Base-by-base conservation (phyloP, 2,888 invertebrate species). In the Perizoma affinitatum region DNA sequence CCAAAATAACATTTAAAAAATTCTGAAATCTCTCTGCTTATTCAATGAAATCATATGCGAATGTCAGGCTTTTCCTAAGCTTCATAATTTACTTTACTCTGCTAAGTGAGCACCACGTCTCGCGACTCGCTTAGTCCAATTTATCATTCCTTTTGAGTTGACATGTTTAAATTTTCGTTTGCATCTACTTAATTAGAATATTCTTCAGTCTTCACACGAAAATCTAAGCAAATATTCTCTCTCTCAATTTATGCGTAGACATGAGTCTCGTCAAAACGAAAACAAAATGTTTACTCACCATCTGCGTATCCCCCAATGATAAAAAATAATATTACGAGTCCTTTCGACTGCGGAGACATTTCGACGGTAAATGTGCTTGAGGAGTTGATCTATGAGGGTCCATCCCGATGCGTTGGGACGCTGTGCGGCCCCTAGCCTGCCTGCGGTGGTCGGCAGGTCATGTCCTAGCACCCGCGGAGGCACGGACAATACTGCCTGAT, bases 301-400 rank as follows among this genome's bases (percentile, higher is more conserved):
- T 87, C 83, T 66, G 79, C 85, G 67, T 76, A 78, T 68, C 78
- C 81, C 61, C 70, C 74, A 73, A 67, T 70, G 79, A 89, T 75
- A 72, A 82, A 86, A 78, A 89, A 83, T 76, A 89, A 86, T 80
- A 88, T 74, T 74, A 90, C 77, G 66, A 59, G 73, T 74, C 79
- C 82, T 78, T 79, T 87, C 76, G 80, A 80, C 72, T 83, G 81
- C 79, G 82, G 83, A 86, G 89, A 86, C 92, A 92, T 92, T 79
- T 78, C 82, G 84, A 83, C 82, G 81, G 77, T 79, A 87, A 84
- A 85, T 86, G 80, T 77, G 74, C 79, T 74, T 75, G 73, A 72
- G 70, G 73, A 75, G 76, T 84, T 71, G 85, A 83, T 83, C 77
- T 79, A 83, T 79, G 78, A 67, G 81, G 76, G 83, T 87, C 91